These are phyloP conservation scores for Chalcis sispes DNA, from an alignment of 2,888 invertebrate species.

Conservation along the genomic window DNA sequence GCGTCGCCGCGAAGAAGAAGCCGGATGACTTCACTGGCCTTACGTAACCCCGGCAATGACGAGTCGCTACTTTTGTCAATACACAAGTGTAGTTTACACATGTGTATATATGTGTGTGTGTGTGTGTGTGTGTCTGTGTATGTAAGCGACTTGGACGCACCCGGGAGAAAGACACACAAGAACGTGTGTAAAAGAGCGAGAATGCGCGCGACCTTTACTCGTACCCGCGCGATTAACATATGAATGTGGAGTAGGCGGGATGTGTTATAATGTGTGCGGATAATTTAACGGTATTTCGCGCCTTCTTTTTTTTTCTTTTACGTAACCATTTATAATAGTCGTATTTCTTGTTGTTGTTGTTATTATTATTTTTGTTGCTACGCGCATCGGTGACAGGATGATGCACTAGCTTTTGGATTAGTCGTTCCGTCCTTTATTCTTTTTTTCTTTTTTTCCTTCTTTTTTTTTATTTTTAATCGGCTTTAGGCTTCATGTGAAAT, in stretches of 20 bases:
- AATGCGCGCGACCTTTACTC: slow-evolving; percentile 36
- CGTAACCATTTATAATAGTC: not conserved
- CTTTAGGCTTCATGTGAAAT: not conserved
- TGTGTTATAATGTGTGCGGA: not conserved
- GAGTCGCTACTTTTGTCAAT: not conserved
- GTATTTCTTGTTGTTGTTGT: too few relatives aligned
- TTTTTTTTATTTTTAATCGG: too few relatives aligned
- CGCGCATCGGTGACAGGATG: too few relatives aligned
- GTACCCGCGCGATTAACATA: slow-evolving; percentile 30
- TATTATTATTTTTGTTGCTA: slow-evolving; percentile 4
- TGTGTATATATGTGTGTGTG: too few relatives aligned
- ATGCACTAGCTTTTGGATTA: too few relatives aligned
- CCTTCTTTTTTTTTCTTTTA: not conserved
- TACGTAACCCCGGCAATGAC: slow-evolving; percentile 59
- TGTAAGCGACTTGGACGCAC: slow-evolving; percentile 25
- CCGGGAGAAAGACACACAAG: slow-evolving; percentile 22
- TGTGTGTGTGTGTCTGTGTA: not conserved
- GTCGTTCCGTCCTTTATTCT: too few relatives aligned
- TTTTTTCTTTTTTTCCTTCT: too few relatives aligned
- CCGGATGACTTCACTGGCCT: slow-evolving; percentile 63
- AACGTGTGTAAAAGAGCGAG: not conserved
- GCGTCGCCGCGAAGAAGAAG: slow-evolving; percentile 53
- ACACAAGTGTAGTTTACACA: too few relatives aligned
- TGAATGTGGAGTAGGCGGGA: slow-evolving; percentile 10
- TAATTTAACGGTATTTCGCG: slow-evolving; percentile 37